Conservation (phyloP, 2,888 invertebrate genomes). For the Chalcosyrphus nemorum region DNA sequence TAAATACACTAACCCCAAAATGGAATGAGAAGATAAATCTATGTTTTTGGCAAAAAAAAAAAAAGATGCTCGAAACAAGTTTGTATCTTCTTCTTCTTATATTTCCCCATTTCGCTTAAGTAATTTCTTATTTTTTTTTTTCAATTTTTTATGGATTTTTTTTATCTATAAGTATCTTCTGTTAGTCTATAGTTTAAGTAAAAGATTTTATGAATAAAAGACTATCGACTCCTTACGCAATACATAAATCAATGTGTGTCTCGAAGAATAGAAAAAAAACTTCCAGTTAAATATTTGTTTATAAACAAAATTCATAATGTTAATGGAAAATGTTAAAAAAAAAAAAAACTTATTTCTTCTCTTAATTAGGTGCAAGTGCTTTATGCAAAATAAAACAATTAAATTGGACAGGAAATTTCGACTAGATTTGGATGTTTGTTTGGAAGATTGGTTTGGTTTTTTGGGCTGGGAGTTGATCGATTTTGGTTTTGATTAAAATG, state of each 20-base stretch:
- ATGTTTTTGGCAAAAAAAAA: background rate
- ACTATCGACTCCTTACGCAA: slow-evolving; percentile 2
- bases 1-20: background rate
- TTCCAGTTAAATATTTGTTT: background rate
- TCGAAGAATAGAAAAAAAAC: background rate
- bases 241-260: slow-evolving; percentile 19
- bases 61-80: background rate
- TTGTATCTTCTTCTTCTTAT: background rate
- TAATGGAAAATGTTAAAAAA: background rate
- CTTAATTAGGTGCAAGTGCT: background rate
- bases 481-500: background rate
- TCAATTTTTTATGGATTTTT: too few relatives aligned
- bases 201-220: background rate
- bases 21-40: background rate
- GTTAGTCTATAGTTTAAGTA: background rate
- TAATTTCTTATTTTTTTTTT: background rate
- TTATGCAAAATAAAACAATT: background rate
- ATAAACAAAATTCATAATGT: background rate
- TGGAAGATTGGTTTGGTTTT: background rate
- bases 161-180: background rate
- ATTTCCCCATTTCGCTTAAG: background rate
- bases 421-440: background rate
- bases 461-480: too few relatives aligned
- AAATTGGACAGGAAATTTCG: background rate
- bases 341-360: background rate